These are phyloP conservation scores for Drosophila subpulchrella DNA, from an alignment of 1,140 invertebrate genomes.

Conservation along the genomic window DNA sequence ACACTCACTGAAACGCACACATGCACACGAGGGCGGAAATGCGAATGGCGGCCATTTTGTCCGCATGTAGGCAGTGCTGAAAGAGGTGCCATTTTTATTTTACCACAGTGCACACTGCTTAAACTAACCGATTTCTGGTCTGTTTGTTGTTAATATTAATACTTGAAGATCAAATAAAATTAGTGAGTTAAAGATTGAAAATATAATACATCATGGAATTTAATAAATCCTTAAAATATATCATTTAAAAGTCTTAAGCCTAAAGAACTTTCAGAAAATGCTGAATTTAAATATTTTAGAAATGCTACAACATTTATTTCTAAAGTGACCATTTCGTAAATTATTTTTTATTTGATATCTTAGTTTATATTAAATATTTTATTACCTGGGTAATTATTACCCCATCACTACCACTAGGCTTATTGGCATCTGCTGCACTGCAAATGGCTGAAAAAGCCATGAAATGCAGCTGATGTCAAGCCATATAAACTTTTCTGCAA, in stretches of 20 bases:
- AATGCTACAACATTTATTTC: too few species aligned
- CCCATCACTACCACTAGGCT: neutral
- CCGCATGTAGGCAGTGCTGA: neutral
- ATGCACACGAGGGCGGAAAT: conserved; percentile 15
- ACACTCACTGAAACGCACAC: neutral
- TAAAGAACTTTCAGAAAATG: too few species aligned
- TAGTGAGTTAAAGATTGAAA: too few species aligned
- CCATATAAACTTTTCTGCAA: neutral
- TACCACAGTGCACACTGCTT: neutral
- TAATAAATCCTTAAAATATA: too few species aligned
- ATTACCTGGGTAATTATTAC: neutral
- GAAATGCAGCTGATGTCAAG: conserved; percentile 1
- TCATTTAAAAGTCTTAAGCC: too few species aligned
- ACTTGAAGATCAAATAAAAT: too few species aligned
- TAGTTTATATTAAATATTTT: too few species aligned
- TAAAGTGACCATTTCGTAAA: neutral
- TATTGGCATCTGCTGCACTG: conserved; percentile 16
- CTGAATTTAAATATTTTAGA: too few species aligned
- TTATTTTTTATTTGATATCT: too few species aligned
- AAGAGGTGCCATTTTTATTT: neutral
- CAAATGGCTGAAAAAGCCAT: neutral
- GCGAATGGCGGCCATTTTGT: conserved; percentile 18
- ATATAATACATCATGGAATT: too few species aligned
- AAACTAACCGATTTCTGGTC: too few species aligned
- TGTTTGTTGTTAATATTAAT: too few species aligned